These are phyloP conservation scores for Herminia tarsipennalis DNA, from an alignment of 2,888 invertebrate species.

Conservation along the genomic window DNA sequence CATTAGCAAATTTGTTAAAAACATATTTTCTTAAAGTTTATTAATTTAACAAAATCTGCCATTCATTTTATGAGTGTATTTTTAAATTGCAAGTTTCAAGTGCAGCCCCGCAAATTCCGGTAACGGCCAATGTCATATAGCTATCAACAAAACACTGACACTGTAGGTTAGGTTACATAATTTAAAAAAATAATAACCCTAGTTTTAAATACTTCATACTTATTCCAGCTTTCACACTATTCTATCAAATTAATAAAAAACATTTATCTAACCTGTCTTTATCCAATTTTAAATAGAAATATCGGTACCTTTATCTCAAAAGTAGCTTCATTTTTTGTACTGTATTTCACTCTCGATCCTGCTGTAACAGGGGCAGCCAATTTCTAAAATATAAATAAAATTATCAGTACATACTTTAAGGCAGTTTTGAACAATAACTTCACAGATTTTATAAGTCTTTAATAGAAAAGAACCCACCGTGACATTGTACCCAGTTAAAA, in stretches of 20 bases:
- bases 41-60: no score
- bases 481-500: slow-evolving; percentile 63
- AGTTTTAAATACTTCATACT: slow-evolving; percentile 8
- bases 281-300: not conserved
- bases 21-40: no score
- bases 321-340: slow-evolving; percentile 14
- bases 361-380: slow-evolving; percentile 58
- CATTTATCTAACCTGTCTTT: not conserved
- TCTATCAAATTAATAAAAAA: not conserved
- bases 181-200: slow-evolving; percentile 38
- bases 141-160: slow-evolving; percentile 45
- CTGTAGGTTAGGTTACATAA: slow-evolving; percentile 83
- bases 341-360: slow-evolving; percentile 9
- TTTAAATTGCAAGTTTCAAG: no score
- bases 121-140: slow-evolving; percentile 21
- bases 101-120: no score
- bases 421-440: no score
- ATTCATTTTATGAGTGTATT: no score
- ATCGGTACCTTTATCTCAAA: slow-evolving; percentile 14
- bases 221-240: slow-evolving; percentile 3
- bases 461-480: slow-evolving; percentile 59
- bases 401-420: slow-evolving; percentile 3
- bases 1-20: no score
- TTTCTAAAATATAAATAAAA: slow-evolving; percentile 63
- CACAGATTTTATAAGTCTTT: no score